These are phyloP conservation scores for Pithys albifrons DNA, from an alignment of 2,113 vertebrate genomes.

Conservation along the genomic window DNA sequence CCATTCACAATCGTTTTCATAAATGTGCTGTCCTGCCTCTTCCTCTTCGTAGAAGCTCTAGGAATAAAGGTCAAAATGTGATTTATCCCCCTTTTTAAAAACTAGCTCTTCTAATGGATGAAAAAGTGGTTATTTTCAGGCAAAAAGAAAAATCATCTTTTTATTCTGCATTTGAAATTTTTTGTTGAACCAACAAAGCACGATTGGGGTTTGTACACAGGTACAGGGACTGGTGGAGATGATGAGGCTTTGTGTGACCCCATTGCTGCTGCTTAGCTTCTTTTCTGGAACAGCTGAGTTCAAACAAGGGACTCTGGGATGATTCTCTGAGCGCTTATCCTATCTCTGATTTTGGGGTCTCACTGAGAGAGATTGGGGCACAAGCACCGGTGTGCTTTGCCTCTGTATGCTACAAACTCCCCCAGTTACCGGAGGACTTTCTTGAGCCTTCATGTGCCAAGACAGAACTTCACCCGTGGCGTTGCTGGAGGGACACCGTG, in stretches of 20 bases:
- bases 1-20: neutral
- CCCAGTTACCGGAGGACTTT: neutral
- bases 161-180: fast-evolving
- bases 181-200: neutral
- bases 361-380: fast-evolving
- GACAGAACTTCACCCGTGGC: fast-evolving
- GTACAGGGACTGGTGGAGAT: neutral
- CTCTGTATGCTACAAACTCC: neutral
- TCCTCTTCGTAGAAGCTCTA: neutral
- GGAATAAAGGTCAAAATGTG: neutral
- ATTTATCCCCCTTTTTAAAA: neutral
- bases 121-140: neutral
- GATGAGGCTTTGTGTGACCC: neutral
- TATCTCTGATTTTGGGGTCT: neutral
- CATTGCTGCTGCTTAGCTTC: neutral
- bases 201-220: neutral
- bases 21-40: neutral
- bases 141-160: neutral
- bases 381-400: neutral
- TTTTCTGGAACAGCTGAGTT: neutral
- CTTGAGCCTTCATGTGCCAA: neutral
- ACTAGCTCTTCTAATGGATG: neutral
- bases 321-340: fast-evolving
- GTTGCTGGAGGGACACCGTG: fast-evolving
- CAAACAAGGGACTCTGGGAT: neutral